Conservation (phyloP, 2,888 invertebrate genomes). For the Punctoribates punctum region DNA sequence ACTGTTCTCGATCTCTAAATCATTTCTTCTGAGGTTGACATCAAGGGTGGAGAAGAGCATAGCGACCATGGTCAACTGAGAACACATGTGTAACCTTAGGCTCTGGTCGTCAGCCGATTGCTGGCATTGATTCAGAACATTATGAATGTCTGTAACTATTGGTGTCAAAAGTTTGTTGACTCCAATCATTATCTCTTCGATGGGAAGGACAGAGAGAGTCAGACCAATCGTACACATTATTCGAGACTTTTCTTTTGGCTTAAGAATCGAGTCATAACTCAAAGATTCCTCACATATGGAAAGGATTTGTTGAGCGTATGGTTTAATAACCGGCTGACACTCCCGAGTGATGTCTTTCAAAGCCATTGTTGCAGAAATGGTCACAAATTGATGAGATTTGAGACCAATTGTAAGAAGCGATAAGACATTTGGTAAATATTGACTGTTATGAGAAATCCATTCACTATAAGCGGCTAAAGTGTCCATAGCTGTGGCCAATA, state of each 20-base stretch:
- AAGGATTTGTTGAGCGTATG: slow-evolving; percentile 71
- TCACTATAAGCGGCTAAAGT: slow-evolving; percentile 73
- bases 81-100: slow-evolving; percentile 15
- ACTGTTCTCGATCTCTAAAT: no score
- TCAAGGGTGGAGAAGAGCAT: slow-evolving; percentile 64
- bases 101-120: background rate
- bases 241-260: slow-evolving; percentile 66
- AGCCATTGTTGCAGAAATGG: slow-evolving; percentile 75
- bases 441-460: slow-evolving; percentile 73
- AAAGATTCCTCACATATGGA: slow-evolving; percentile 60
- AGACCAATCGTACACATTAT: slow-evolving; percentile 73
- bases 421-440: slow-evolving; percentile 64
- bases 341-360: slow-evolving; percentile 80
- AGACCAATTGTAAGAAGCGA: slow-evolving; percentile 67
- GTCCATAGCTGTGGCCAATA: slow-evolving; percentile 48
- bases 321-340: slow-evolving; percentile 69
- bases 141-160: slow-evolving; percentile 40
- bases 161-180: slow-evolving; percentile 68
- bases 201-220: slow-evolving; percentile 65
- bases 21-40: slow-evolving; percentile 51
- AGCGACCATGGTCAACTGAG: slow-evolving; percentile 64
- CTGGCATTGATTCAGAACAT: slow-evolving; percentile 30
- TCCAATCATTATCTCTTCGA: slow-evolving; percentile 64
- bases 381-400: slow-evolving; percentile 63
- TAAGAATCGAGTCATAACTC: slow-evolving; percentile 55